Conservation (phyloP, 35 echinoderm and acorn worm species). For the Apostichopus parvimensis region DNA sequence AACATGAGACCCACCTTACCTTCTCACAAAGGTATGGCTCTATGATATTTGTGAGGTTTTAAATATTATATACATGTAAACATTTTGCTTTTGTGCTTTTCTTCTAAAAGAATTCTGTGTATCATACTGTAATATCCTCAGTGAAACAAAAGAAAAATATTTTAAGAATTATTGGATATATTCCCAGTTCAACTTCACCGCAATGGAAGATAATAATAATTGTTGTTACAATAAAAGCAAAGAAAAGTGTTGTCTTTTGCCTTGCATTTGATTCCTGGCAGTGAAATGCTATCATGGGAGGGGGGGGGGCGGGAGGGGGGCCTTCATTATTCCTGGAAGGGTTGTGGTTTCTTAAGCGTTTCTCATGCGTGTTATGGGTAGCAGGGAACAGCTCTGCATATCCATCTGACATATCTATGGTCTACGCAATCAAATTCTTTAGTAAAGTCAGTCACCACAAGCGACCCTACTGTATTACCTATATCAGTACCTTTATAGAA, state of each 20-base stretch:
- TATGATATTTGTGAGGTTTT: too few species aligned
- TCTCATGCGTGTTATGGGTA: too few species aligned
- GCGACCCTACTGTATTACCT: too few species aligned
- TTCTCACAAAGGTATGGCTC: too few species aligned
- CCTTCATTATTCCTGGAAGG: neutral
- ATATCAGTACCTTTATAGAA: too few species aligned
- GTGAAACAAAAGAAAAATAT: neutral
- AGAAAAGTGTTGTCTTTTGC: neutral
- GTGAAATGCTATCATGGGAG: neutral
- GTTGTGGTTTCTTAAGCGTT: too few species aligned
- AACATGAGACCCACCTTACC: too few species aligned
- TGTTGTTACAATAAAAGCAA: neutral
- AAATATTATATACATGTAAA: too few species aligned
- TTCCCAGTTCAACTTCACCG: neutral
- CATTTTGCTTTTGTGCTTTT: neutral
- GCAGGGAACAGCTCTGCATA: too few species aligned
- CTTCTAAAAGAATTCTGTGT: neutral
- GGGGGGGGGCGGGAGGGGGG: neutral
- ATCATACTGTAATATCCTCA: neutral
- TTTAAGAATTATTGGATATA: neutral
- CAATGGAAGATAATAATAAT: slow-evolving; percentile 1
- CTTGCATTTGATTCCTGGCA: neutral
- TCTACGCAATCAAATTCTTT: too few species aligned
- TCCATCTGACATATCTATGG: too few species aligned
- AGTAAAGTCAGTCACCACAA: too few species aligned